phyloP scores from a whole-genome alignment of 2,888 invertebrate genomes.

The Platycheirus albimanus region DNA sequence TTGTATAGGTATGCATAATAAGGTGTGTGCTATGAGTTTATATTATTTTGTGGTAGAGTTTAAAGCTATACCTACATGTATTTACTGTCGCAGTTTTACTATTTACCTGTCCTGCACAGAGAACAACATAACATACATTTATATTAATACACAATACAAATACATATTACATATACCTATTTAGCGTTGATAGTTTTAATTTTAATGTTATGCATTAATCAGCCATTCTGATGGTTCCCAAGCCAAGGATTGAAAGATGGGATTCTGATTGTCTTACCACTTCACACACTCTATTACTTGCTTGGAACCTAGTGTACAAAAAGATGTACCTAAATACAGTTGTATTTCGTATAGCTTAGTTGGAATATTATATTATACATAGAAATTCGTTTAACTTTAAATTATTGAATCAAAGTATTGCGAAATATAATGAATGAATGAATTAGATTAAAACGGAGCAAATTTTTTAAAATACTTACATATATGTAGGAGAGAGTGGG shows the following conservation, averaged over 20 bases:
- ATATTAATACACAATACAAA: no score
- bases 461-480: no score
- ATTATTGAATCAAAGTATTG: no score
- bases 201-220: conserved; percentile 41
- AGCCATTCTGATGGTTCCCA: conserved; percentile 9
- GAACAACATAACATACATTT: neutral
- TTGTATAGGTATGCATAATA: neutral
- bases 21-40: conserved; percentile 3
- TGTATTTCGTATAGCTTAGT: conserved; percentile 9
- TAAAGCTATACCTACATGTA: conserved; percentile 8
- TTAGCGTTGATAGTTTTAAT: conserved; percentile 21
- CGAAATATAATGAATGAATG: no score
- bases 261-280: conserved; percentile 4
- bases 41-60: conserved; percentile 9
- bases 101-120: conserved; percentile 29
- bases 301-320: neutral
- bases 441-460: no score
- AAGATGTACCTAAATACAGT: conserved; percentile 44
- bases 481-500: no score
- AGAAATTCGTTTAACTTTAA: no score
- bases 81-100: conserved; percentile 14
- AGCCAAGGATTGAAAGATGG: no score
- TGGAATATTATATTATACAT: neutral
- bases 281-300: neutral
- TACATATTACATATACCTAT: neutral